Evolutionary conservation across 1,140 invertebrate genomes (phyloP).

Genomic region (Tribolium castaneum): DNA sequence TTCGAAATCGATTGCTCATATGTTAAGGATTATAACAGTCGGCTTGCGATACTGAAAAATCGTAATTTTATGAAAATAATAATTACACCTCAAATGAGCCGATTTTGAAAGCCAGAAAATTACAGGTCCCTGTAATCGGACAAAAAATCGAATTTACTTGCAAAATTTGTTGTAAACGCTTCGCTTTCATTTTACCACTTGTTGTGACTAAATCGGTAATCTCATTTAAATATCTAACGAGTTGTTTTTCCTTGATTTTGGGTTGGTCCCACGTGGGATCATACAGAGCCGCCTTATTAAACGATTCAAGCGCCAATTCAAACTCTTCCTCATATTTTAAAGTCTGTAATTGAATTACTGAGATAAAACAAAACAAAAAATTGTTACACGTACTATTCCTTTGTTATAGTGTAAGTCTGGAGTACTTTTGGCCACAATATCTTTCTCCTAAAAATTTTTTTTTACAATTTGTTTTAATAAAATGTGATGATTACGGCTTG

Average conservation of each 20-base stretch:
- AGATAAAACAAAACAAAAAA: slow-evolving; percentile 1
- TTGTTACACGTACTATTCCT: slow-evolving; percentile 75
- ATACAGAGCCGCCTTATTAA: slow-evolving; percentile 72
- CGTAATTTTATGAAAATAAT: no score
- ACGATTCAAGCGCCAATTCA: slow-evolving; percentile 75
- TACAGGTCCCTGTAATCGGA: not conserved
- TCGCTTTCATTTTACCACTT: slow-evolving; percentile 81
- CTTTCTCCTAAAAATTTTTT: slow-evolving; percentile 71
- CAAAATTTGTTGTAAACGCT: slow-evolving; percentile 75
- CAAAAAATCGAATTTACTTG: slow-evolving; percentile 62
- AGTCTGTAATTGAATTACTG: slow-evolving; percentile 68
- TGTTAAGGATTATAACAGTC: no score
- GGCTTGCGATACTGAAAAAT: no score
- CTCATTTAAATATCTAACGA: slow-evolving; percentile 76
- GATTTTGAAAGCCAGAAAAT: not conserved
- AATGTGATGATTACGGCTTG: slow-evolving; percentile 75
- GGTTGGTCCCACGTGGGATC: slow-evolving; percentile 83
- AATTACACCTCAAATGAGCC: no score
- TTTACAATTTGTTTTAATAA: slow-evolving; percentile 20
- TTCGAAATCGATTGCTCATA: no score
- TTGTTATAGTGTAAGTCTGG: slow-evolving; percentile 89
- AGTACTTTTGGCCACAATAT: slow-evolving; percentile 77
- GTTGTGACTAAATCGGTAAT: slow-evolving; percentile 73
- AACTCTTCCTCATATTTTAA: slow-evolving; percentile 87
- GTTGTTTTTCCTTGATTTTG: slow-evolving; percentile 69